Conservation (phyloP, 2,888 invertebrate genomes). For the Eugnorisma glareosa region DNA sequence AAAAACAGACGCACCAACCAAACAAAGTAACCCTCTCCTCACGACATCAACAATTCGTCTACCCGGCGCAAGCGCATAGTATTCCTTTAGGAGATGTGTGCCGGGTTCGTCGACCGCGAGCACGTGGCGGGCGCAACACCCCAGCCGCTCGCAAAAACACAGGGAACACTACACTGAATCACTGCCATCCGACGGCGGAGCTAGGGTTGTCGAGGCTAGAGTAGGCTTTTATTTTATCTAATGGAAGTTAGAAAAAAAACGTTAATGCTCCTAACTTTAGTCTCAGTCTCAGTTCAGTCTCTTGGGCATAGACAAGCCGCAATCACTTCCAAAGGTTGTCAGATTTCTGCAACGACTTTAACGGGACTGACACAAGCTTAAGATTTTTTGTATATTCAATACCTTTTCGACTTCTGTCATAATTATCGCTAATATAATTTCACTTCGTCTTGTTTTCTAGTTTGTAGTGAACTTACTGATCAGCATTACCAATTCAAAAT, state of each 20-base stretch:
- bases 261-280: not conserved
- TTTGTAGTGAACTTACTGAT: too few relatives aligned
- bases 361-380: not conserved
- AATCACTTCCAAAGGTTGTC: not conserved
- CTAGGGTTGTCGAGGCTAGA: conserved; percentile 60
- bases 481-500: not conserved
- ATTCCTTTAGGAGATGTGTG: conserved; percentile 82
- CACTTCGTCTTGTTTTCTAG: not conserved
- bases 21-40: conserved; percentile 15
- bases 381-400: not conserved
- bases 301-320: not conserved
- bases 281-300: too few relatives aligned
- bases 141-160: conserved; percentile 81
- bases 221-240: not conserved
- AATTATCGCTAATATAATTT: not conserved
- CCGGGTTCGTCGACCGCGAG: conserved; percentile 83
- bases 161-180: conserved; percentile 80
- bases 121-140: conserved; percentile 80
- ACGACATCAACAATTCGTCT: conserved; percentile 43
- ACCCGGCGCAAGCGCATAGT: conserved; percentile 72
- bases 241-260: not conserved
- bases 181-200: conserved; percentile 65
- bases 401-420: not conserved
- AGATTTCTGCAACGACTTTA: not conserved
- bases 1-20: not conserved